A percentile compares a stretch with the other conserved stretches of the same genome.
Conservation (phyloP, 2,797 vertebrate genomes). For the Agapornis canus region DNA sequence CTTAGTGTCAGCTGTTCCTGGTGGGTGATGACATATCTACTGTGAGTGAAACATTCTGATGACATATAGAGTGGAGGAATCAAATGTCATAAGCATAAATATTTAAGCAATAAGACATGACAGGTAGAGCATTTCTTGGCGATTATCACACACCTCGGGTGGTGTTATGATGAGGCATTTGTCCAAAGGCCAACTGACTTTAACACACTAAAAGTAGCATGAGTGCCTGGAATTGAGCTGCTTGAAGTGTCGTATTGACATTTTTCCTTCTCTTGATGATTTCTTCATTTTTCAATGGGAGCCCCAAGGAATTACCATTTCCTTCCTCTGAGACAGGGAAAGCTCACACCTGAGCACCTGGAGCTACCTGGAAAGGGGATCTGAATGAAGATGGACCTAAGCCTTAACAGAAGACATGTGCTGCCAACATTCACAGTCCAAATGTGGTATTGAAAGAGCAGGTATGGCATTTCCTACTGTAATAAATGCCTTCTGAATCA, state of each 20-base stretch:
- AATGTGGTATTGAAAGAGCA: background rate
- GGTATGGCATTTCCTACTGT: background rate
- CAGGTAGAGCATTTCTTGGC: conserved; percentile 73
- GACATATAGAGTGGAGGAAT: conserved; percentile 74
- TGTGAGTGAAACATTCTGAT: conserved; percentile 70
- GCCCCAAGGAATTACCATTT: background rate
- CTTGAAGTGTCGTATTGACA: conserved; percentile 58
- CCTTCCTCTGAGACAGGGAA: background rate
- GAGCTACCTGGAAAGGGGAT: background rate
- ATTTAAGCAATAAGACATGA: conserved; percentile 76
- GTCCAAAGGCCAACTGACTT: conserved; percentile 72
- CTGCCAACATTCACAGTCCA: background rate
- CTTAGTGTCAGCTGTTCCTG: conserved; percentile 74
- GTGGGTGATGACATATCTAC: conserved; percentile 74
- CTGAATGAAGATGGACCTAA: background rate
- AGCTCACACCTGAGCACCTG: background rate
- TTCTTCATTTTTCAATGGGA: conserved; percentile 15
- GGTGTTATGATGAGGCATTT: conserved; percentile 69
- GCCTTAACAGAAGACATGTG: background rate
- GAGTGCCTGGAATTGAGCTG: conserved; percentile 55
- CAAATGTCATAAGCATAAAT: conserved; percentile 77
- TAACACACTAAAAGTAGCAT: conserved; percentile 59
- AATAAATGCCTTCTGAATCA: background rate
- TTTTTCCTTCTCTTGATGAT: conserved; percentile 26
- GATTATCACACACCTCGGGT: conserved; percentile 69